These are phyloP conservation scores for Thysanoteuthis rhombus DNA, from an alignment of 2,888 invertebrate genomes.

Conservation along the genomic window DNA sequence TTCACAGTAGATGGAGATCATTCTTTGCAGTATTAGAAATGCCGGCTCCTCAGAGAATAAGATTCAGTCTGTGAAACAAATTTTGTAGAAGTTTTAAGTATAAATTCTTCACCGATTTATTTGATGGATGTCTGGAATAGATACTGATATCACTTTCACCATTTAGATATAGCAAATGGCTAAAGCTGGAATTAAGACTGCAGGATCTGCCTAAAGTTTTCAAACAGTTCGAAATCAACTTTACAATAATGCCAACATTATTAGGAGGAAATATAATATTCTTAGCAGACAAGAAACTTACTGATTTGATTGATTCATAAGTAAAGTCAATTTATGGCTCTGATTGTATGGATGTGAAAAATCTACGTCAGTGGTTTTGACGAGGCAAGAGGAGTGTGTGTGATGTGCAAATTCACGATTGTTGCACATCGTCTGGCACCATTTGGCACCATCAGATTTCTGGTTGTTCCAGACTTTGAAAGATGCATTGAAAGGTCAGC, in stretches of 20 bases:
- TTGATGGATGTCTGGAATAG: slow-evolving; percentile 12
- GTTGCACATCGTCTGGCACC: too few species aligned
- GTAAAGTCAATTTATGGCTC: too few species aligned
- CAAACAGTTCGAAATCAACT: not conserved
- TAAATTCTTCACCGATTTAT: not conserved
- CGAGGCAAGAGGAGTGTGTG: too few species aligned
- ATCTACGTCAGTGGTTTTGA: too few species aligned
- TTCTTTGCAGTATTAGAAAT: not conserved
- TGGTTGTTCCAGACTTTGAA: too few species aligned
- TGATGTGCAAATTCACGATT: too few species aligned
- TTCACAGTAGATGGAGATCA: not conserved
- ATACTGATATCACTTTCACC: not conserved
- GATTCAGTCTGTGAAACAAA: not conserved
- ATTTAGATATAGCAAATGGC: not conserved
- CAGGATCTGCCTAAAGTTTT: not conserved
- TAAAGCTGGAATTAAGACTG: not conserved
- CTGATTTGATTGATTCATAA: too few species aligned
- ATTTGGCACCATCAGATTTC: too few species aligned
- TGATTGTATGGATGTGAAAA: too few species aligned
- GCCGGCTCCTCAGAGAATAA: not conserved
- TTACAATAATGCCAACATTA: not conserved
- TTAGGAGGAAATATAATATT: not conserved
- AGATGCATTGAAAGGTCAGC: too few species aligned
- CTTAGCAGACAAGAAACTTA: not conserved
- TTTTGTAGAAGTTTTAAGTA: not conserved